Conservation (phyloP, 2,113 vertebrate genomes). For the Poecile atricapillus region DNA sequence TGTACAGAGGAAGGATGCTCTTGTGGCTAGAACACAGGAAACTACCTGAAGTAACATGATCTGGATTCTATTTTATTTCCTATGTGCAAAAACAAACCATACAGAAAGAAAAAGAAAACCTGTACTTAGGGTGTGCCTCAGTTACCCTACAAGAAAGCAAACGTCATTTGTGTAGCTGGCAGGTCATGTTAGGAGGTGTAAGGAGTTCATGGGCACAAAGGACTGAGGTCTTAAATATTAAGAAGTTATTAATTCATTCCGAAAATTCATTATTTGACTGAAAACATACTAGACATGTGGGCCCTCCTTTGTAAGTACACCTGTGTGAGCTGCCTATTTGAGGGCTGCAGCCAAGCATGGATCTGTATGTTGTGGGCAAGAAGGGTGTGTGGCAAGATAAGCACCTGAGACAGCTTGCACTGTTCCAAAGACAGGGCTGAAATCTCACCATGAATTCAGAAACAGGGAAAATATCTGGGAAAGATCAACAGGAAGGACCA, state of each 20-base stretch:
- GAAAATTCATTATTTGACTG: not conserved
- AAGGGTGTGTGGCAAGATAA: not conserved
- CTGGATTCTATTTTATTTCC: conserved; percentile 5
- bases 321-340: not conserved
- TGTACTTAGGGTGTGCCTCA: not conserved
- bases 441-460: not conserved
- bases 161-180: not conserved
- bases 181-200: not conserved
- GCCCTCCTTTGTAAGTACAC: not conserved
- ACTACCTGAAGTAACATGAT: conserved; percentile 5
- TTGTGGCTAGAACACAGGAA: not conserved
- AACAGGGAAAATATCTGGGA: not conserved
- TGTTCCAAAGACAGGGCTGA: not conserved
- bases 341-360: not conserved
- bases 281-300: not conserved
- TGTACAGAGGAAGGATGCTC: not conserved
- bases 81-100: not conserved
- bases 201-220: not conserved
- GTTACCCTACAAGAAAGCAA: not conserved
- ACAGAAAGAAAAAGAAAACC: not conserved
- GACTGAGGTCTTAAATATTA: not conserved
- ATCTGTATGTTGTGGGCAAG: not conserved
- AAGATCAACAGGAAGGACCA: not conserved
- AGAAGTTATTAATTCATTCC: not conserved
- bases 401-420: not conserved